Percentiles rank a stretch among this genome's conserved stretches.
Evolutionary conservation across 2,888 invertebrate species (phyloP).

Genomic region (Spisula solida): DNA sequence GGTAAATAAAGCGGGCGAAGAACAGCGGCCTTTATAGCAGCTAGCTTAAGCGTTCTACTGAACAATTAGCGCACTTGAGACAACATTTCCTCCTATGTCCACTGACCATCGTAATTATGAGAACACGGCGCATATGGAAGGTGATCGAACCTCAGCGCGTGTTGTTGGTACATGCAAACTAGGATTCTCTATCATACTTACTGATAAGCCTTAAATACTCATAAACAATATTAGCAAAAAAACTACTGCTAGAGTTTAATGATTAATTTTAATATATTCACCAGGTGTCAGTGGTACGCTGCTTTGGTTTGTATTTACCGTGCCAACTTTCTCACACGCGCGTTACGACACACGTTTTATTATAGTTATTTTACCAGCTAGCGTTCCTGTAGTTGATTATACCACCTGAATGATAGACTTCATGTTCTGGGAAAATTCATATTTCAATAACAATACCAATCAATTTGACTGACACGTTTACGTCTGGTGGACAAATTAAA

Average conservation of each 20-base stretch:
- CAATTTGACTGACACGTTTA: background rate
- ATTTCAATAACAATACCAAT: background rate
- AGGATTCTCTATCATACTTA: background rate
- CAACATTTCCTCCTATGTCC: too few species aligned
- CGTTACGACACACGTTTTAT: background rate
- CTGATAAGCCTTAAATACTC: background rate
- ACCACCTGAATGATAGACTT: background rate
- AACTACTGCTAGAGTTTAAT: background rate
- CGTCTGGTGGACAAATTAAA: background rate
- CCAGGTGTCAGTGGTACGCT: background rate
- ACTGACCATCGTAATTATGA: too few species aligned
- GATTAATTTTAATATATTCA: constrained; percentile 11
- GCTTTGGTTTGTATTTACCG: background rate
- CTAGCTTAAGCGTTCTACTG: too few species aligned
- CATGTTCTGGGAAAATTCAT: constrained; percentile 5
- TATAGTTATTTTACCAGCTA: background rate
- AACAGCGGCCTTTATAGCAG: too few species aligned
- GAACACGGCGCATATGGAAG: too few species aligned
- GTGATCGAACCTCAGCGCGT: too few species aligned
- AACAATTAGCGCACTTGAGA: too few species aligned
- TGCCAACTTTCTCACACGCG: constrained; percentile 1
- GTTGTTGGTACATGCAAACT: too few species aligned
- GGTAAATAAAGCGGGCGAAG: too few species aligned
- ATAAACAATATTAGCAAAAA: background rate
- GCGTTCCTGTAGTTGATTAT: background rate